Evolutionary conservation across 2,888 invertebrate species (phyloP).

Genomic region (Oxystoma pomonae): DNA sequence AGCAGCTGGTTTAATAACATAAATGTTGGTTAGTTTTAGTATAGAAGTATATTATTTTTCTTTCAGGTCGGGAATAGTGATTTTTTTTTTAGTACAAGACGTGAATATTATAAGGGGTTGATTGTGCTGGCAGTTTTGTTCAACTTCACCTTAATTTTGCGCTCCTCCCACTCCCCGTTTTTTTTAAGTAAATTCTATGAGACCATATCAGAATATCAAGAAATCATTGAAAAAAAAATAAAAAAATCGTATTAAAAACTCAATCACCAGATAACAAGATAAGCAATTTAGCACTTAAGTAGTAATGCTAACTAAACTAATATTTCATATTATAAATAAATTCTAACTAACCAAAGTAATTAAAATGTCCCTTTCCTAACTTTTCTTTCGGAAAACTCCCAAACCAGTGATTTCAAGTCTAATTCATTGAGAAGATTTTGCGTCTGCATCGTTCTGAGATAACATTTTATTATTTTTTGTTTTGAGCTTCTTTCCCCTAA

Average conservation of each 20-base stretch:
- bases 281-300: background rate
- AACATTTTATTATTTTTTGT: slow-evolving; percentile 27
- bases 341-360: background rate
- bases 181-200: background rate
- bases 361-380: background rate
- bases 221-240: background rate
- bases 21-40: no score
- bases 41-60: no score
- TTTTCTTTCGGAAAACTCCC: background rate
- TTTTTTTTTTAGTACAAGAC: no score
- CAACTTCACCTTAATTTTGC: no score
- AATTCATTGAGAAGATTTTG: slow-evolving; percentile 16
- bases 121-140: no score
- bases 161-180: background rate
- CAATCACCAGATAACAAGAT: background rate
- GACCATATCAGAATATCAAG: background rate
- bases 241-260: background rate
- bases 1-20: no score
- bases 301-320: background rate
- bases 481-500: slow-evolving; percentile 22
- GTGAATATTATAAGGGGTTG: no score
- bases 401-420: background rate
- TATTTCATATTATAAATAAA: background rate
- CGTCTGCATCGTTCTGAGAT: slow-evolving; percentile 18
- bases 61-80: no score